These are phyloP conservation scores for Empis stercorea DNA, from an alignment of 2,888 invertebrate genomes.

Conservation along the genomic window DNA sequence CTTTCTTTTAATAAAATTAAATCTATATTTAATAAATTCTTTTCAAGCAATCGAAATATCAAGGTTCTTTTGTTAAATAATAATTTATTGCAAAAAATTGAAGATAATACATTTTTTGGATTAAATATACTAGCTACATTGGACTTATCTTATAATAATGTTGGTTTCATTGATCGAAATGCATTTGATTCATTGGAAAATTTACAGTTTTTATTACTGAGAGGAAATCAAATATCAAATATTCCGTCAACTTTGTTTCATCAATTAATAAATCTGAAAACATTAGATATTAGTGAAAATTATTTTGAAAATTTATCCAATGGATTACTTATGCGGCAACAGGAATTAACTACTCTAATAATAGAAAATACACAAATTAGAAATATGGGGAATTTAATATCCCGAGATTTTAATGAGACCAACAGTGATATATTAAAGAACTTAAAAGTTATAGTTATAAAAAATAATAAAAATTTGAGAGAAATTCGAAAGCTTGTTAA, in stretches of 20 bases:
- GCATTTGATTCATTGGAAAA: constrained; percentile 53
- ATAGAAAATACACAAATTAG: constrained; percentile 55
- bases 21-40: neutral
- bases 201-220: constrained; percentile 45
- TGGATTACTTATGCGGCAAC: constrained; percentile 51
- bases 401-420: constrained; percentile 34
- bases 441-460: constrained; percentile 47
- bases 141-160: constrained; percentile 46
- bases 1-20: neutral
- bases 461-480: constrained; percentile 46
- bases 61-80: constrained; percentile 16
- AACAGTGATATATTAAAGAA: constrained; percentile 39
- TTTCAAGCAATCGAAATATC: neutral
- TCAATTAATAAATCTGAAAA: constrained; percentile 38
- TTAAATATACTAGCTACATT: constrained; percentile 53
- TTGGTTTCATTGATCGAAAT: constrained; percentile 48
- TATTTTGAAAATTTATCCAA: constrained; percentile 42
- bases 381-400: constrained; percentile 39
- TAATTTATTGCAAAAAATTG: constrained; percentile 25
- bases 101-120: constrained; percentile 56
- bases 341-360: constrained; percentile 44
- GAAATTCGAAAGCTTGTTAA: constrained; percentile 49
- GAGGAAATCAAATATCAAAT: constrained; percentile 41
- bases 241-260: constrained; percentile 38
- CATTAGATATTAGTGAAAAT: constrained; percentile 46